Evolutionary conservation across 2,113 vertebrate species (phyloP).

Genomic region (Parotia lawesii): DNA sequence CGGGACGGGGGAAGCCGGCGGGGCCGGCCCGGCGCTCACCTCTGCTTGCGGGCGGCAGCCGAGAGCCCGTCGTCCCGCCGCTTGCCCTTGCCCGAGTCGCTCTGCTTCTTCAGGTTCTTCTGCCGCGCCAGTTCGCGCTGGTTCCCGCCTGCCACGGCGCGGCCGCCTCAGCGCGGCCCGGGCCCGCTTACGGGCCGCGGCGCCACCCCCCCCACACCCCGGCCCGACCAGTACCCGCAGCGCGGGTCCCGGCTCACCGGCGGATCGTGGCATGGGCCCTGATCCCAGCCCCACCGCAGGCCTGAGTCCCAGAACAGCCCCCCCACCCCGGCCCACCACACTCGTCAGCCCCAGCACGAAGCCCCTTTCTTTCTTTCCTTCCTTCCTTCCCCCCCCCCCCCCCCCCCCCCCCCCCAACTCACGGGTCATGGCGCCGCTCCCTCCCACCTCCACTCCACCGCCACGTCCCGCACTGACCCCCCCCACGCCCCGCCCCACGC

Average conservation of each 20-base stretch:
- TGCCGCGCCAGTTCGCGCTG: conserved; percentile 88
- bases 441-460: not conserved
- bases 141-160: conserved; percentile 79
- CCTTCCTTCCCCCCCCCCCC: not conserved
- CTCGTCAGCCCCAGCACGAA: not conserved
- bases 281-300: not conserved
- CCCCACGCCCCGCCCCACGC: not conserved
- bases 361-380: no score
- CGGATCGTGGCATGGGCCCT: no score
- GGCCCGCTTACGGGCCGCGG: not conserved
- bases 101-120: conserved; percentile 86
- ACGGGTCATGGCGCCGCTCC: conserved; percentile 8
- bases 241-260: not conserved
- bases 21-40: conserved; percentile 70
- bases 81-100: conserved; percentile 79
- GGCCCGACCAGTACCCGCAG: no score
- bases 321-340: no score
- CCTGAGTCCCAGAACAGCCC: not conserved
- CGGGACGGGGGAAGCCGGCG: not conserved
- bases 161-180: not conserved
- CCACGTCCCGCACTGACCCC: conserved; percentile 24
- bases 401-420: not conserved
- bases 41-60: conserved; percentile 86
- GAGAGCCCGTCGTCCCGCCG: conserved; percentile 84
- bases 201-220: not conserved